Evolutionary conservation across 2,888 invertebrate species (phyloP).

Genomic region (Aromia moschata): DNA sequence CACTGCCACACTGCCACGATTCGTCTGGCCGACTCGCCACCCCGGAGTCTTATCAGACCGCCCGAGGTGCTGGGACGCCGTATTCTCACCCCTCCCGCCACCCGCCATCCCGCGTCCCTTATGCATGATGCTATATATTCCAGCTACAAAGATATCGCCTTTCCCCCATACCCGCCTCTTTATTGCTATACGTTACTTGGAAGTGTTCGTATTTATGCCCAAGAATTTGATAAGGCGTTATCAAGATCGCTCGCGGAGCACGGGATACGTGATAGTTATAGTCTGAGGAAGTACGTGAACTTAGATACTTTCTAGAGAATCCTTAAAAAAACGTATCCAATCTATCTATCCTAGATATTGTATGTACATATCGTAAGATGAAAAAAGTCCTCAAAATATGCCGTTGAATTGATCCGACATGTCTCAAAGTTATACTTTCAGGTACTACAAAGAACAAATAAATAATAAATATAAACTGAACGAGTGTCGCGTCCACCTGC

Average conservation of each 20-base stretch:
- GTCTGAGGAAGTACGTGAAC: no score
- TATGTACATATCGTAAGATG: no score
- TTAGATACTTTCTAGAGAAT: no score
- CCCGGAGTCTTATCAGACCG: slow-evolving; percentile 61
- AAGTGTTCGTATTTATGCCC: slow-evolving; percentile 20
- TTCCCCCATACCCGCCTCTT: slow-evolving; percentile 7
- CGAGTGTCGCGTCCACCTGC: no score
- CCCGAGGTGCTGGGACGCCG: slow-evolving; percentile 56
- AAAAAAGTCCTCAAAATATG: no score
- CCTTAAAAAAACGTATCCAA: no score
- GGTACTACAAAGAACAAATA: no score
- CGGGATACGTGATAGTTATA: background rate
- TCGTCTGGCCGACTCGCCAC: slow-evolving; percentile 49
- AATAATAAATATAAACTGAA: no score
- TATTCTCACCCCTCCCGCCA: slow-evolving; percentile 56
- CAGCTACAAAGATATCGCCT: slow-evolving; percentile 44
- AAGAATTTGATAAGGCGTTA: slow-evolving; percentile 22
- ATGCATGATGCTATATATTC: slow-evolving; percentile 55
- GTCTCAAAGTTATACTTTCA: no score
- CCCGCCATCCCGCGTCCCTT: slow-evolving; percentile 53
- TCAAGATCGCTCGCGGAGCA: background rate
- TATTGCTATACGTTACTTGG: slow-evolving; percentile 14
- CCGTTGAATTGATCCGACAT: no score
- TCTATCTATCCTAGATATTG: no score
- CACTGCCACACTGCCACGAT: no score